Conservation (phyloP, 2,797 vertebrate genomes). For the Micrastur ruficollis region DNA sequence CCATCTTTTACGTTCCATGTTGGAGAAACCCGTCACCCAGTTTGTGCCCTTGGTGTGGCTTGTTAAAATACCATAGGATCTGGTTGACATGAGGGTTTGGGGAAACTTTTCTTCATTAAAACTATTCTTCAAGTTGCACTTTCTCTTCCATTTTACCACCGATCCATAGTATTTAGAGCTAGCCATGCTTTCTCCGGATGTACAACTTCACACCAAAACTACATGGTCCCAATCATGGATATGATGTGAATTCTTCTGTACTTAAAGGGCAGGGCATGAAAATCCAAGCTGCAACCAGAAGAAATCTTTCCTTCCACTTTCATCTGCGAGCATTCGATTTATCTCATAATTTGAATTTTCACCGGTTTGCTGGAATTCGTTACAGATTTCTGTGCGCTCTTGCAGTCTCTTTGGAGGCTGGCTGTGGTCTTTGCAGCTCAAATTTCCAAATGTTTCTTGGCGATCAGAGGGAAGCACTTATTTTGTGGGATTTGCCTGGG, state of each 20-base stretch:
- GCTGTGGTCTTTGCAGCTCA: not conserved
- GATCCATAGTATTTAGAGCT: not conserved
- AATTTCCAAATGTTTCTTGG: not conserved
- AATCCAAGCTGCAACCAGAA: not conserved
- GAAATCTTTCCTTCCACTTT: not conserved
- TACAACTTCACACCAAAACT: not conserved
- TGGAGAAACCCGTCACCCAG: not conserved
- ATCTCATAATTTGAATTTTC: not conserved
- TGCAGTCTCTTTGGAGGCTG: not conserved
- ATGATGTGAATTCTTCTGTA: not conserved
- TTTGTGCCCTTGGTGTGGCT: not conserved
- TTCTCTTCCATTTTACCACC: not conserved
- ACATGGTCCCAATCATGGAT: fast-evolving
- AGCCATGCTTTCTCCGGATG: not conserved
- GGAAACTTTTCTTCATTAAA: not conserved
- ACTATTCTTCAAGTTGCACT: not conserved
- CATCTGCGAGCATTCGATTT: not conserved
- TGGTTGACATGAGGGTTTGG: not conserved
- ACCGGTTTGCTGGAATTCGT: not conserved
- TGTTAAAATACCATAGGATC: not conserved
- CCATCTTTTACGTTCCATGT: not conserved
- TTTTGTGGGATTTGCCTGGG: not conserved
- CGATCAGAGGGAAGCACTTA: not conserved
- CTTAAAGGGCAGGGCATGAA: not conserved
- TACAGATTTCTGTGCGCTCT: not conserved